phyloP scores from a whole-genome alignment of 2,888 invertebrate species.

The Stenichneumon culpator region DNA sequence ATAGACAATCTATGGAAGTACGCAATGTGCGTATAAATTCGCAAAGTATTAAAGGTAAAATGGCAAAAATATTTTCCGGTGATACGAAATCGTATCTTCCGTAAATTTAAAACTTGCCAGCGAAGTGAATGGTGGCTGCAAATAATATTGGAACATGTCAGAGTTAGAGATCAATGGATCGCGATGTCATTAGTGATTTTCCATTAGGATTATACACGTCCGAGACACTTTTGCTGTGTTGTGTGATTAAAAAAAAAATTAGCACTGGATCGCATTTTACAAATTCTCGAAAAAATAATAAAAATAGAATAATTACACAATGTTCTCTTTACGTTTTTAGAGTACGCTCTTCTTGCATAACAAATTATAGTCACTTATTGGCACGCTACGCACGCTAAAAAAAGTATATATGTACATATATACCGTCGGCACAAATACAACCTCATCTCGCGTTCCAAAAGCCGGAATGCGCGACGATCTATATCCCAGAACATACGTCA shows the following conservation, averaged over 20 bases:
- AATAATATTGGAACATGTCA: neutral
- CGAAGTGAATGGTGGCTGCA: neutral
- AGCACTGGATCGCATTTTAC: conserved; percentile 23
- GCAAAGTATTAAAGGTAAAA: neutral
- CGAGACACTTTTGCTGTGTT: neutral
- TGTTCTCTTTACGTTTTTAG: conserved; percentile 60
- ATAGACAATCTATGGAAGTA: neutral
- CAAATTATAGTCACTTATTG: conserved; percentile 65
- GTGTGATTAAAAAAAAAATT: conserved; percentile 5
- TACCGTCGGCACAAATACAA: conserved; percentile 43
- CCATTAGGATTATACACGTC: conserved; percentile 20
- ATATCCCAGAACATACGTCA: conserved; percentile 46
- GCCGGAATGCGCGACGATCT: conserved; percentile 55
- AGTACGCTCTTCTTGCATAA: conserved; percentile 55
- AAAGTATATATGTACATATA: conserved; percentile 48
- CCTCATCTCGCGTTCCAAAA: conserved; percentile 65
- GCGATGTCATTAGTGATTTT: conserved; percentile 17
- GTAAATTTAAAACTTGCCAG: neutral
- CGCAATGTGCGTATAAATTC: neutral
- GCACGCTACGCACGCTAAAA: conserved; percentile 70
- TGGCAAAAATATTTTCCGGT: neutral
- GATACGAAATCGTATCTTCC: neutral
- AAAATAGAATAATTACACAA: conserved; percentile 48
- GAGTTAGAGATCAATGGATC: neutral
- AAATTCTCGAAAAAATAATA: neutral